Conservation (phyloP, 37 sponge, comb jelly and placozoan genomes). For the Aplysina aerophoba region DNA sequence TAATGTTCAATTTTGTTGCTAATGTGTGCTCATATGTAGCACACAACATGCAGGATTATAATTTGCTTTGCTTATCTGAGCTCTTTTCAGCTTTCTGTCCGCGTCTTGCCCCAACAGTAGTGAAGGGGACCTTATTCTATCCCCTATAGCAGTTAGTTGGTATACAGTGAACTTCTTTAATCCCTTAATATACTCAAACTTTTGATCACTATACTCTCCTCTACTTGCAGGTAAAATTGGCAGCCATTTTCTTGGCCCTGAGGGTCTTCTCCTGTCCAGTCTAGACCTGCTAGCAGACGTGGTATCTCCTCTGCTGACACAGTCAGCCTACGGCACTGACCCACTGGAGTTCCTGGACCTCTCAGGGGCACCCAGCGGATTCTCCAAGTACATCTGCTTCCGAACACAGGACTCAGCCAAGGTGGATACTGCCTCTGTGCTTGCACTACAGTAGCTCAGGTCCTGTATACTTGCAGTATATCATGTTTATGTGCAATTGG, state of each 20-base stretch:
- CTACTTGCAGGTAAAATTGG: neutral
- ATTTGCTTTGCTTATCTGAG: too few relatives aligned
- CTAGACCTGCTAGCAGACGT: slow-evolving; percentile 2
- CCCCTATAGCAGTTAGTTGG: too few relatives aligned
- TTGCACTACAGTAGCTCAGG: neutral
- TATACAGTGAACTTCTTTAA: too few relatives aligned
- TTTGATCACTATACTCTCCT: too few relatives aligned
- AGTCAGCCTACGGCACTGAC: slow-evolving; percentile 14
- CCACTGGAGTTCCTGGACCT: slow-evolving; percentile 70
- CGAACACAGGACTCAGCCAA: slow-evolving; percentile 51
- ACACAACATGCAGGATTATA: too few relatives aligned
- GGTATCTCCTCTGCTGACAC: slow-evolving; percentile 2
- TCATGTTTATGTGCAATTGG: neutral
- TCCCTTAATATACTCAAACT: too few relatives aligned
- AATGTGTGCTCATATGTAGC: too few relatives aligned
- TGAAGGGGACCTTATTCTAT: too few relatives aligned
- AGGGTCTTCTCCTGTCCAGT: slow-evolving; percentile 22
- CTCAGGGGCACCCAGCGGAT: slow-evolving; percentile 81
- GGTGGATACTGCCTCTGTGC: slow-evolving; percentile 20
- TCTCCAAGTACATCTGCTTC: slow-evolving; percentile 83
- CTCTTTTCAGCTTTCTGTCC: too few relatives aligned
- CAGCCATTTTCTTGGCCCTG: slow-evolving; percentile 15
- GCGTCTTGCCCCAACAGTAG: too few relatives aligned
- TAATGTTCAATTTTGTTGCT: too few relatives aligned
- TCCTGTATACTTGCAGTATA: neutral